phyloP scores from a whole-genome alignment of 2,888 invertebrate species.

The Agriopis aurantiaria region DNA sequence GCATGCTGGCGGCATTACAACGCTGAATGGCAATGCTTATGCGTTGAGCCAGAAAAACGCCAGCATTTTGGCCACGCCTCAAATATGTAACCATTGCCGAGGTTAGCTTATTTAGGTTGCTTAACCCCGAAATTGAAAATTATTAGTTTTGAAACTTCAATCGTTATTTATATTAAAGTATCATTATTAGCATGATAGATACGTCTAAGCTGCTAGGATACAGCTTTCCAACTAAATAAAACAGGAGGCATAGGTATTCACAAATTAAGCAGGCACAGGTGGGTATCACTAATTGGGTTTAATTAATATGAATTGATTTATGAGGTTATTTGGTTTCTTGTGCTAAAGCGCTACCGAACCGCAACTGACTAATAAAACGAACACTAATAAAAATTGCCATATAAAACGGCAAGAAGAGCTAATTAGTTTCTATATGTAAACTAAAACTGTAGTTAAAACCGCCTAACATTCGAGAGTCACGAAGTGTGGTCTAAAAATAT shows the following conservation, averaged over 20 bases:
- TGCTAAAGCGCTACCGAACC: not conserved
- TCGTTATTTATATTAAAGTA: no score
- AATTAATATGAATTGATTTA: conserved; percentile 1
- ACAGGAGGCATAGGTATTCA: not conserved
- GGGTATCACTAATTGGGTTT: conserved; percentile 3
- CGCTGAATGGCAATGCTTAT: no score
- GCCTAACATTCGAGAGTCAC: conserved; percentile 32
- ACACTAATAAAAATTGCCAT: conserved; percentile 16
- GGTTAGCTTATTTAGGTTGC: no score
- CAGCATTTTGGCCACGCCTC: no score
- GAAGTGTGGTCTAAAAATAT: conserved; percentile 43
- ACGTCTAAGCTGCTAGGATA: no score
- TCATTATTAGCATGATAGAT: no score
- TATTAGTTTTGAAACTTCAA: no score
- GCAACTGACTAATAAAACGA: conserved; percentile 3
- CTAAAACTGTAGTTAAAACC: conserved; percentile 22
- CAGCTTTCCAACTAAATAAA: not conserved
- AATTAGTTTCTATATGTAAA: conserved; percentile 14
- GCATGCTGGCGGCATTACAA: no score
- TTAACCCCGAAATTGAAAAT: no score
- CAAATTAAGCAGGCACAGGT: not conserved
- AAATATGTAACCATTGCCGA: no score
- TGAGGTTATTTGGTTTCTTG: not conserved
- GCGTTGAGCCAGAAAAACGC: no score
- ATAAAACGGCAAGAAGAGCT: conserved; percentile 10